Percentiles rank a stretch among this genome's conserved stretches.
phyloP scores from a whole-genome alignment of 1,140 invertebrate genomes.

The Pseudomyrmex pallidus region DNA sequence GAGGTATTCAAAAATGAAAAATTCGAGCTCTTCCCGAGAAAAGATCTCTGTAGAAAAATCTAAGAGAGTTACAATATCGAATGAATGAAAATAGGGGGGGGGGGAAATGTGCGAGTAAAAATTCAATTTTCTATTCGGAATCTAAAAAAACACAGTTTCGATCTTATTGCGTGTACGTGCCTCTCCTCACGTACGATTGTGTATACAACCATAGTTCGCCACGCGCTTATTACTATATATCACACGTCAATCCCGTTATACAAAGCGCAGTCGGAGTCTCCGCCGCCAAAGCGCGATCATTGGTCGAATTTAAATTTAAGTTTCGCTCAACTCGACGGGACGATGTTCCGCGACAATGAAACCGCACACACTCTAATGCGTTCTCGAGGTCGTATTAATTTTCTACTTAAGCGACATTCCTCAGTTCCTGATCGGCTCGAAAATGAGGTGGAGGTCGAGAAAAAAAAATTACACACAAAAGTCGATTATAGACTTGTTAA shows the following conservation, averaged over 20 bases:
- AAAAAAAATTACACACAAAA: background rate
- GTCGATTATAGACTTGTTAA: no score
- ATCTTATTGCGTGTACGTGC: no score
- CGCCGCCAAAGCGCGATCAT: constrained; percentile 23
- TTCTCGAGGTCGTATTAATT: constrained; percentile 55
- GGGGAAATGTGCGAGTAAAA: background rate
- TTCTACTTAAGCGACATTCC: constrained; percentile 52
- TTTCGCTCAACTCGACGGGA: constrained; percentile 32
- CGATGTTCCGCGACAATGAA: constrained; percentile 51
- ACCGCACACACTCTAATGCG: constrained; percentile 44
- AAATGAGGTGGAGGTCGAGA: constrained; percentile 19
- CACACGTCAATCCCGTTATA: background rate
- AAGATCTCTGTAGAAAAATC: background rate
- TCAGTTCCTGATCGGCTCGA: constrained; percentile 7
- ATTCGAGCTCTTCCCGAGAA: background rate
- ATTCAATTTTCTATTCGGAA: background rate
- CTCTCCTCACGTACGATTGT: background rate
- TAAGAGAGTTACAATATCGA: background rate
- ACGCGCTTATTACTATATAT: background rate
- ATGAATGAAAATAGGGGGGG: background rate
- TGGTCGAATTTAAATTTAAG: constrained; percentile 58
- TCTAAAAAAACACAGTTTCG: background rate
- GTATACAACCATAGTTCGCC: background rate
- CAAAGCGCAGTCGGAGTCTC: constrained; percentile 39
- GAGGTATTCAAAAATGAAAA: background rate